phyloP scores from a whole-genome alignment of 2,113 vertebrate species.

The Elaphurus davidianus region DNA sequence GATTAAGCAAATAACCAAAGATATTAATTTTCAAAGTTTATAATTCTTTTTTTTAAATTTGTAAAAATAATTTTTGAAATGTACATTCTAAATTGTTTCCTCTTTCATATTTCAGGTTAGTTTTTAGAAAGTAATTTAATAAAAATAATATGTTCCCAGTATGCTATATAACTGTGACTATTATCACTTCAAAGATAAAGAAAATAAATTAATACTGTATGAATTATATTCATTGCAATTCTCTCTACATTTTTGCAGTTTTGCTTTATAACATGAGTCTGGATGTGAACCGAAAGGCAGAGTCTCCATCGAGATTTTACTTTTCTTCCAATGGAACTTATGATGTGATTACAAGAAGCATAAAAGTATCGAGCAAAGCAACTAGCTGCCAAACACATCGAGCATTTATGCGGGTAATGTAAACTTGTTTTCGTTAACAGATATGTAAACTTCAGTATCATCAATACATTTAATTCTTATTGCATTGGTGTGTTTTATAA shows the following conservation, averaged over 20 bases:
- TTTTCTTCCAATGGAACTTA: slow-evolving; percentile 91
- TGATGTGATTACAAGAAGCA: slow-evolving; percentile 83
- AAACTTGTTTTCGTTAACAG: neutral
- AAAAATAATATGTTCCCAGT: neutral
- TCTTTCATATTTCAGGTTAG: neutral
- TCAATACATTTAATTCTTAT: neutral
- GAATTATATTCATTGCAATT: neutral
- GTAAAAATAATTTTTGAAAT: neutral
- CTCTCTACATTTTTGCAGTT: slow-evolving; percentile 79
- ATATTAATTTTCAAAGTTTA: neutral
- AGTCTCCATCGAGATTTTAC: slow-evolving; percentile 91
- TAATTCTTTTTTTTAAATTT: neutral
- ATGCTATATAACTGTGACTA: neutral
- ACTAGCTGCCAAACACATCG: slow-evolving; percentile 84
- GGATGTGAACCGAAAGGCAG: slow-evolving; percentile 88
- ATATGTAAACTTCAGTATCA: neutral
- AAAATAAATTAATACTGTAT: neutral
- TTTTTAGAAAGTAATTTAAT: neutral
- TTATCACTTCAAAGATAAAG: neutral
- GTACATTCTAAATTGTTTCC: neutral
- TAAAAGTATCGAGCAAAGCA: slow-evolving; percentile 76
- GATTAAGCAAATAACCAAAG: neutral
- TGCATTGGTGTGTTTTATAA: neutral
- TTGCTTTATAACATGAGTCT: slow-evolving; percentile 92
- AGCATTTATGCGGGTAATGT: slow-evolving; percentile 92